Evolutionary conservation across 2,113 vertebrate species (phyloP), one percentile per base, ranked within the genome.

Genomic region (Anolis carolinensis): DNA sequence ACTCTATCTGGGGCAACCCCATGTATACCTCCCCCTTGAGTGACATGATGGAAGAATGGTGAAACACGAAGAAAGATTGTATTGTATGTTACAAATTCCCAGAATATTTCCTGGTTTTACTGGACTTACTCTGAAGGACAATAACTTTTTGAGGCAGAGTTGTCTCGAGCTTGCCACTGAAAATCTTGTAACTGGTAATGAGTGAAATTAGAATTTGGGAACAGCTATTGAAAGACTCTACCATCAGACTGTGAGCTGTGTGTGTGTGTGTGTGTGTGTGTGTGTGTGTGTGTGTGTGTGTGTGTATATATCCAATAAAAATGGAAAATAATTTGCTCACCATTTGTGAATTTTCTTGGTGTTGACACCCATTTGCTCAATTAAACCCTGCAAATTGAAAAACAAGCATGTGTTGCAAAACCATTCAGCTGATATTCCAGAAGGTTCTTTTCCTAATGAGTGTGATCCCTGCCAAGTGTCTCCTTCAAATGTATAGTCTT

Each of bases 281-380:
- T 34, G 16, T 13, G 16, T 34, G 3, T 2, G 39, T 52, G 9
- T 5, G 16, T 30, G 30, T 68, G 65, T 30, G 13, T 11, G 16
- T 32, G 2, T 1, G 27, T 52, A 25, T 11, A 30, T 67, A 27
- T 67, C 6, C 81, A 36, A n/a, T 25, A 55, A 27, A 67, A 36
- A 44, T 30, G 23, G 59, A 30, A 62, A 79, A 8, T 23, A 1
- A 23, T 13, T n/a, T 8, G 16, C 76, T 32, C 21, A 25, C 4
- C 20, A 62, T 62, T 62, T 32, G 18, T 30, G 36, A 34, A 20
- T 55, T 73, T 27, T 65, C 16, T 11, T 68, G 14, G 32, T 75
- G 2, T 4, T 83, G 8, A 0, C 5, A 13, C 34, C 44, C 20
- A 1, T 0, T 20, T 78, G 0, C 1, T 83, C 4, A 39, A 82